These are phyloP conservation scores for Microtus ochrogaster DNA, from an alignment of 2,113 vertebrate genomes.

Conservation along the genomic window DNA sequence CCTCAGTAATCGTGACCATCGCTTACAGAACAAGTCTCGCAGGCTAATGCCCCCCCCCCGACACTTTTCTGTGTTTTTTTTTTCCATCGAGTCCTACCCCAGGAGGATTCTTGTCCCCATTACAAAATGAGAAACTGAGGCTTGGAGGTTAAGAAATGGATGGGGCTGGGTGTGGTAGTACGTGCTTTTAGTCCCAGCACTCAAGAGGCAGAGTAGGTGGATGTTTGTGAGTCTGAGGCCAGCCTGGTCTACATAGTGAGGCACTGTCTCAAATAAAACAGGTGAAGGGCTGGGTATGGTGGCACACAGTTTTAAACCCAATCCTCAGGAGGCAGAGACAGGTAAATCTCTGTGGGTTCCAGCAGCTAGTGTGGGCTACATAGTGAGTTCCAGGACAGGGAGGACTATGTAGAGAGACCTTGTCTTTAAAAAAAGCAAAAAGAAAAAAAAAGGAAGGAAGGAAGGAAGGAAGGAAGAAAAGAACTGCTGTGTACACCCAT, in stretches of 20 bases:
- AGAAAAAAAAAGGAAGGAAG: not conserved
- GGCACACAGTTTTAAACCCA: not conserved
- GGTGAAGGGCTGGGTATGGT: not conserved
- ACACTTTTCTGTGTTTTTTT: not conserved
- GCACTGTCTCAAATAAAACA: not conserved
- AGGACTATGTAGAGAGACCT: not conserved
- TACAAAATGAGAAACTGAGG: not conserved
- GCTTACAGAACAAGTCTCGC: not conserved
- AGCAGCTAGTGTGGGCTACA: not conserved
- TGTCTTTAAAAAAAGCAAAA: not conserved
- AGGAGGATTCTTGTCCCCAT: not conserved
- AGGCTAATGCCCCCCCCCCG: not conserved
- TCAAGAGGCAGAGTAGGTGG: not conserved
- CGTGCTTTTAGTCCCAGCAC: not conserved
- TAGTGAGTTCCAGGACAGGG: not conserved
- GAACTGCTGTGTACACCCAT: not conserved
- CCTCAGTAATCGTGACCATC: accelerated
- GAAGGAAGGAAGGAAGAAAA: not conserved
- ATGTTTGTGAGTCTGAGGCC: not conserved
- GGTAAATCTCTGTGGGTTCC: not conserved
- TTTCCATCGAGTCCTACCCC: not conserved
- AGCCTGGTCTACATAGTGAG: not conserved
- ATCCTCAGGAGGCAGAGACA: not conserved
- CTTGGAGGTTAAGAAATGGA: not conserved
- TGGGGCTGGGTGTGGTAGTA: accelerated